phyloP scores from a whole-genome alignment of 2,113 vertebrate species.

The Myotis davidii region DNA sequence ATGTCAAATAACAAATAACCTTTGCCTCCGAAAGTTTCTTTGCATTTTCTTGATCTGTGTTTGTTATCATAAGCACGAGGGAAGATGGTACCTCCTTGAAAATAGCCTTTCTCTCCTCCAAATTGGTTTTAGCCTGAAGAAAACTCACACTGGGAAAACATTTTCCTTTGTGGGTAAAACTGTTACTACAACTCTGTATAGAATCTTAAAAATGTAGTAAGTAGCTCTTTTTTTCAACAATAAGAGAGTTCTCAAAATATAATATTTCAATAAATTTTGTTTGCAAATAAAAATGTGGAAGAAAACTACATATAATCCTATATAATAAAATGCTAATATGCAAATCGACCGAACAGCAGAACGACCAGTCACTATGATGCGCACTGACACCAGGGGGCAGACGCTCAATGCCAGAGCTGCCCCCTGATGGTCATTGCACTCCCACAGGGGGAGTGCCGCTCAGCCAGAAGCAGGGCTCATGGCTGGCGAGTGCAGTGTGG shows the following conservation, averaged over 20 bases:
- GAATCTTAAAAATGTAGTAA: neutral
- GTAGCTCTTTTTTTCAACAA: neutral
- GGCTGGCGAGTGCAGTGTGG: no score
- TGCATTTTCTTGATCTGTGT: neutral
- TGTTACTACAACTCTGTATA: neutral
- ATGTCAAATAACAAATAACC: neutral
- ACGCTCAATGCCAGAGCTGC: no score
- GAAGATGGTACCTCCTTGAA: neutral
- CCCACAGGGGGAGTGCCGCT: no score
- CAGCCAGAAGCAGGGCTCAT: no score
- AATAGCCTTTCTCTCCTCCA: neutral
- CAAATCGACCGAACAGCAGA: no score
- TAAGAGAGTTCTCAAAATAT: neutral
- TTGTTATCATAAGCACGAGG: constrained; percentile 28
- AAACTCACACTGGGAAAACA: neutral
- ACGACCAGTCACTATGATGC: no score
- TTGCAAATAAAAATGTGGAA: neutral
- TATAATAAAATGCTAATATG: no score
- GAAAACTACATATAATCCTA: neutral
- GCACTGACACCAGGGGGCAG: no score
- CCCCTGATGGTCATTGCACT: no score
- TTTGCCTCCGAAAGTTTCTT: neutral
- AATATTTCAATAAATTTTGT: neutral
- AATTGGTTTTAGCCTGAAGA: constrained; percentile 40
- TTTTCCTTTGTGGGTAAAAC: constrained; percentile 32